Conservation (phyloP, 2,797 vertebrate genomes). For the Propithecus deckenii region DNA sequence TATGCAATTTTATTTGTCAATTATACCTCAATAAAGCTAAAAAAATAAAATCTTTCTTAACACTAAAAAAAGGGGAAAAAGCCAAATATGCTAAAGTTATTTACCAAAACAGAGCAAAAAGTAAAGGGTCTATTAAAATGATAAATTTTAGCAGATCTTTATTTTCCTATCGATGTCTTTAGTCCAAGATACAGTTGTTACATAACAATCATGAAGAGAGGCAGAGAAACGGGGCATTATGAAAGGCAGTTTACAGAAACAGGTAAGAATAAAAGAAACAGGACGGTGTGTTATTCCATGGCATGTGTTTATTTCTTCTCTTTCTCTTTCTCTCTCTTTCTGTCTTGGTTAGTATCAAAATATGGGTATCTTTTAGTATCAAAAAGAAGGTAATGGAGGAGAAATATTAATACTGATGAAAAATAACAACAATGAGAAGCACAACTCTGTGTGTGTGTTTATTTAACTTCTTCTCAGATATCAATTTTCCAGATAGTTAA, state of each 20-base stretch:
- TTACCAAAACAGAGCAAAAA: neutral
- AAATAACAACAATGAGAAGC: neutral
- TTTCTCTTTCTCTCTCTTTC: neutral
- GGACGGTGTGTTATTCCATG: rapidly evolving
- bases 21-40: neutral
- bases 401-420: neutral
- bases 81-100: neutral
- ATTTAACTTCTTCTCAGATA: neutral
- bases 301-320: neutral
- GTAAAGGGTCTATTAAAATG: neutral
- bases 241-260: neutral
- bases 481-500: neutral
- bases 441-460: neutral
- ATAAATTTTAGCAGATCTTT: neutral
- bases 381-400: neutral
- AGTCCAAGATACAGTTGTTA: neutral
- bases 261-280: neutral
- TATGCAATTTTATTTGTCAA: neutral
- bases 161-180: neutral
- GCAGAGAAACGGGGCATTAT: neutral
- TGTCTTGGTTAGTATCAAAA: neutral
- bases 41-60: neutral
- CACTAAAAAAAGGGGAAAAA: neutral
- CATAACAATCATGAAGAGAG: neutral
- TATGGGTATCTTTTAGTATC: neutral